Conservation (phyloP, 2,888 invertebrate species). For the Balanococcus diminutus region DNA sequence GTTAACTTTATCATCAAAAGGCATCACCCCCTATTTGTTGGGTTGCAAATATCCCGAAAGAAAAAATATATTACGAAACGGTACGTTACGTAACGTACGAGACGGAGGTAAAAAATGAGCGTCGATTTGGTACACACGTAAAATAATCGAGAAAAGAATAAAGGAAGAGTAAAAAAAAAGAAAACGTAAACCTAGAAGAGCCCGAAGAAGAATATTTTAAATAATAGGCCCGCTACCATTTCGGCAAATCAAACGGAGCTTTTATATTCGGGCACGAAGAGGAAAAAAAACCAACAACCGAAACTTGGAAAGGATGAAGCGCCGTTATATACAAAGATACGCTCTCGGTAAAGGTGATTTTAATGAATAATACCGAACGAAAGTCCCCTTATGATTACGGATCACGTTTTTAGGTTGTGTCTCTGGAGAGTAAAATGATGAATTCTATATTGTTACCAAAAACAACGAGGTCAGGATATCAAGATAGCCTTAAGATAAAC, state of each 20-base stretch:
- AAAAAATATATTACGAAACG: not conserved
- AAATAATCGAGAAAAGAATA: not conserved
- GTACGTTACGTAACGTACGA: not conserved
- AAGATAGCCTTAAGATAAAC: conserved; percentile 51
- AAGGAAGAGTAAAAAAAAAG: not conserved
- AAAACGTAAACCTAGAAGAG: not conserved
- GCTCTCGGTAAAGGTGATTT: conserved; percentile 44
- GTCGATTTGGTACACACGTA: not conserved
- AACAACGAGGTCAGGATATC: conserved; percentile 51
- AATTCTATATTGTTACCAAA: conserved; percentile 49
- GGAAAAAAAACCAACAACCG: not conserved
- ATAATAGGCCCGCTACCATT: not conserved
- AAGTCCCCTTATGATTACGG: conserved; percentile 48
- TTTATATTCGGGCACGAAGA: not conserved
- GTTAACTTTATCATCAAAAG: not conserved
- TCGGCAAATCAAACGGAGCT: not conserved
- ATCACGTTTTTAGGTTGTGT: conserved; percentile 51
- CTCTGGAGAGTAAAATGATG: conserved; percentile 46
- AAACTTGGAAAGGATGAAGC: not conserved
- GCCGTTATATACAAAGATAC: not conserved
- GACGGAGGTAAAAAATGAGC: not conserved
- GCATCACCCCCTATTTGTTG: not conserved
- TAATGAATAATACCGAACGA: conserved; percentile 46
- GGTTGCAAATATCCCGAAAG: not conserved
- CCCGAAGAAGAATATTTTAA: not conserved